phyloP scores from a whole-genome alignment of 2,888 invertebrate genomes.

The Pyrgus malvae region DNA sequence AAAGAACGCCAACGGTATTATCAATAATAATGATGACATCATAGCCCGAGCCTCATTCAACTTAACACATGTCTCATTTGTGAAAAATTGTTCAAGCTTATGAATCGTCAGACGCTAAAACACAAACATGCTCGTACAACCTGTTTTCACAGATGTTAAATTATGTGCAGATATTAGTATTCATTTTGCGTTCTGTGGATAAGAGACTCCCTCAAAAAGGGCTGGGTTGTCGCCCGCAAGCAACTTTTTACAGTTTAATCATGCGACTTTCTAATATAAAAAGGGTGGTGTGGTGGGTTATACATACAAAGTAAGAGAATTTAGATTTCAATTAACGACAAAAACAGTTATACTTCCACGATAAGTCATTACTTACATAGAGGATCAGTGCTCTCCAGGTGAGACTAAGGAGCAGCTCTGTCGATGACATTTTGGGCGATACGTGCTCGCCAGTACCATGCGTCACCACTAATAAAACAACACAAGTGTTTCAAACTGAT shows the following conservation, averaged over 20 bases:
- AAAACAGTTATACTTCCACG: too few species aligned
- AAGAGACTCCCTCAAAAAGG: too few species aligned
- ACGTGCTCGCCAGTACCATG: conserved; percentile 26
- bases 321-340: too few species aligned
- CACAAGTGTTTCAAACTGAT: conserved; percentile 56
- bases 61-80: conserved; percentile 21
- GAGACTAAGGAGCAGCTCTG: conserved; percentile 46
- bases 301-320: background rate
- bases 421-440: conserved; percentile 45
- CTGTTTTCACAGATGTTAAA: conserved; percentile 25
- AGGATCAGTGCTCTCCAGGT: conserved; percentile 45
- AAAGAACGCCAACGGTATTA: conserved; percentile 5
- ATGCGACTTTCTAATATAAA: background rate
- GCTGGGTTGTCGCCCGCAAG: background rate
- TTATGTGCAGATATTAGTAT: background rate
- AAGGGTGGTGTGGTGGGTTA: background rate
- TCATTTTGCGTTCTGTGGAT: background rate
- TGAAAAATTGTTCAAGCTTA: conserved; percentile 13
- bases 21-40: conserved; percentile 20
- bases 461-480: conserved; percentile 34
- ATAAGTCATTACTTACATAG: conserved; percentile 45
- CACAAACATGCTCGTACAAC: conserved; percentile 16
- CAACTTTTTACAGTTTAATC: too few species aligned
- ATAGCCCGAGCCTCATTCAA: conserved; percentile 13
- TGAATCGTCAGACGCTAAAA: background rate